phyloP scores from a whole-genome alignment of 2,113 vertebrate genomes.

The Vicugna pacos region DNA sequence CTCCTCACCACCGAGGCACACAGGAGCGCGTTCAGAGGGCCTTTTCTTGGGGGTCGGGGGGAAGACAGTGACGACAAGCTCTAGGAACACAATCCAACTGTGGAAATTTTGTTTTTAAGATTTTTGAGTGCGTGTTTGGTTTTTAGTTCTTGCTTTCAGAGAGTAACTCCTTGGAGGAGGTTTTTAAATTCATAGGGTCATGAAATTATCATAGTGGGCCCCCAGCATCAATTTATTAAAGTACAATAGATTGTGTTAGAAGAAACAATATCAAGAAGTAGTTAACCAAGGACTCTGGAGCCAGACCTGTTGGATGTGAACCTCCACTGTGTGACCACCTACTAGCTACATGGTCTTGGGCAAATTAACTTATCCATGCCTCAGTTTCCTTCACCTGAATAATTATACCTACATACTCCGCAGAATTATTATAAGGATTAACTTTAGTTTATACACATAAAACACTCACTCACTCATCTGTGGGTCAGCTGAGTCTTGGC shows the following conservation, averaged over 20 bases:
- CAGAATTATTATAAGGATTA: not conserved
- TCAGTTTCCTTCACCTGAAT: not conserved
- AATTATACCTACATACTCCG: not conserved
- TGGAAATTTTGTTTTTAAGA: not conserved
- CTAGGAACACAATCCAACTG: not conserved
- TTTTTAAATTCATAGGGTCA: conserved; percentile 19
- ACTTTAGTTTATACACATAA: not conserved
- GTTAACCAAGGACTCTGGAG: not conserved
- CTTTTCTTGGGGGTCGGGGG: not conserved
- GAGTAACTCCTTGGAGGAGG: not conserved
- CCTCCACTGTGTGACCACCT: not conserved
- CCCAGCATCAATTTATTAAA: not conserved
- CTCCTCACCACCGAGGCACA: not conserved
- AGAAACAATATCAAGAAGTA: not conserved
- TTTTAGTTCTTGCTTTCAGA: conserved; percentile 40
- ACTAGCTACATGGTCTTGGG: not conserved
- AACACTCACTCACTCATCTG: not conserved
- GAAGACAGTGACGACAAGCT: not conserved
- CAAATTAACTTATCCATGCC: not conserved
- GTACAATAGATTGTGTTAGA: not conserved
- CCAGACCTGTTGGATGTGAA: not conserved
- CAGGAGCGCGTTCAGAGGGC: not conserved
- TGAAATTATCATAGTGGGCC: not conserved
- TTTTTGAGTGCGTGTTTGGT: not conserved
- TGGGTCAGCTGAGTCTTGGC: not conserved